Base-by-base conservation (phyloP, 2,888 invertebrate genomes). In the Tricholauxania praeusta region DNA sequence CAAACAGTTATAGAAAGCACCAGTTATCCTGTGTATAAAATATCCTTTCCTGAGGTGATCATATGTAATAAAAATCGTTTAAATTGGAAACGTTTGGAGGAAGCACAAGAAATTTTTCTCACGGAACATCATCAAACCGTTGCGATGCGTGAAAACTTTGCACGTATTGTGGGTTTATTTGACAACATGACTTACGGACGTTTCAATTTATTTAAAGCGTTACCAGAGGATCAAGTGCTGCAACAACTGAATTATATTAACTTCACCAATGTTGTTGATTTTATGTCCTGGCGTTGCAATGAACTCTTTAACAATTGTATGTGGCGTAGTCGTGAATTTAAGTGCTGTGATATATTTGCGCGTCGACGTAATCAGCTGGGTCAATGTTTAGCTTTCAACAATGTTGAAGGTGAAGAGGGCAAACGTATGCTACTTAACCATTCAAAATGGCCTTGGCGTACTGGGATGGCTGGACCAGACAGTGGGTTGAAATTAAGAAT, bases 311-410 rank as follows among this genome's bases (percentile, higher is more conserved):
- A 17, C 0, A 69, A 79, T 2, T 89, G 89, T 73, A 83, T 83
- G 78, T 89, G 89, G 89, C 80, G 86, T 2, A 81, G 84, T 55
- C 72, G 79, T 22, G 19, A 79, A 3, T 79, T 84, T 3, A 78
- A 88, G 53, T 89, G 89, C 74, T 89, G 89, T 78, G 83, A 85
- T 6, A 79, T 88, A 17, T 89, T 89, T 72, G 83, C 87, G n/a
- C 78, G 79, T 14, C 88, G 89, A 28, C 85, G 83, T 48, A 84
- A 86, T 3, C 86, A 87, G 63, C 82, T 83, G 63, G 89, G 89
- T 0, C 78, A 83, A 49, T 89, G 89, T 74, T 85, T 87, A 78
- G 84, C 88, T 0, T 89, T 89, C 78, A 89, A 89, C 79, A 84
- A 86, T 0, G 80, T 80, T 1, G 77, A 81, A 22, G 79, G 78